Evolutionary conservation across 2,888 invertebrate species (phyloP).

Genomic region (Drepanosiphum platanoidis): DNA sequence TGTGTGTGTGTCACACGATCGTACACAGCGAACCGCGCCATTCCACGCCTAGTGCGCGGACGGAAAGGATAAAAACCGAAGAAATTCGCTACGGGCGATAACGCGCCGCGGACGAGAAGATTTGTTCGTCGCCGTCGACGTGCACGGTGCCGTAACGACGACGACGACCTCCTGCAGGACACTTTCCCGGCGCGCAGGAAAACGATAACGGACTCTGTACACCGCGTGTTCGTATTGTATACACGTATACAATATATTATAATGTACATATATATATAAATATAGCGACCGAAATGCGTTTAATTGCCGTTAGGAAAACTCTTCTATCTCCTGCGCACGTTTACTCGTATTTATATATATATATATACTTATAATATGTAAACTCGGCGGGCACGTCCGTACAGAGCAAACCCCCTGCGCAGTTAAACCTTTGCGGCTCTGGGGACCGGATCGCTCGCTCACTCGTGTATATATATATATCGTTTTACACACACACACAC

Average conservation of each 20-base stretch:
- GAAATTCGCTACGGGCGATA: background rate
- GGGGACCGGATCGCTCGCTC: constrained; percentile 39
- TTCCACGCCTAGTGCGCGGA: background rate
- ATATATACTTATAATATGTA: background rate
- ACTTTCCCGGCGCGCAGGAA: background rate
- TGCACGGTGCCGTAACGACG: background rate
- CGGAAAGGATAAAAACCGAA: background rate
- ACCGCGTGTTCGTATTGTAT: background rate
- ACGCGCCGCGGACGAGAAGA: background rate
- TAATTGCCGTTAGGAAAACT: constrained; percentile 34
- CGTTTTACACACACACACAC: too few relatives aligned
- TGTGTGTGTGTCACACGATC: too few relatives aligned
- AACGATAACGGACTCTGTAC: background rate
- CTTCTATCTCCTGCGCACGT: background rate
- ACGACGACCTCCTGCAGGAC: background rate
- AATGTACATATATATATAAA: too few relatives aligned
- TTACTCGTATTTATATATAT: background rate
- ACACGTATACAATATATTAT: background rate
- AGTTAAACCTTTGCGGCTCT: constrained; percentile 36
- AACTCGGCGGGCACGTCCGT: constrained; percentile 17
- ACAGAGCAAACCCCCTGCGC: background rate
- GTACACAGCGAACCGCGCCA: background rate
- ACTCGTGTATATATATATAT: background rate
- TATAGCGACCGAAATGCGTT: background rate
- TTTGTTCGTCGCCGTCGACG: background rate